These are phyloP conservation scores for Caerostris darwini DNA, from an alignment of 1,140 invertebrate species.

Conservation along the genomic window DNA sequence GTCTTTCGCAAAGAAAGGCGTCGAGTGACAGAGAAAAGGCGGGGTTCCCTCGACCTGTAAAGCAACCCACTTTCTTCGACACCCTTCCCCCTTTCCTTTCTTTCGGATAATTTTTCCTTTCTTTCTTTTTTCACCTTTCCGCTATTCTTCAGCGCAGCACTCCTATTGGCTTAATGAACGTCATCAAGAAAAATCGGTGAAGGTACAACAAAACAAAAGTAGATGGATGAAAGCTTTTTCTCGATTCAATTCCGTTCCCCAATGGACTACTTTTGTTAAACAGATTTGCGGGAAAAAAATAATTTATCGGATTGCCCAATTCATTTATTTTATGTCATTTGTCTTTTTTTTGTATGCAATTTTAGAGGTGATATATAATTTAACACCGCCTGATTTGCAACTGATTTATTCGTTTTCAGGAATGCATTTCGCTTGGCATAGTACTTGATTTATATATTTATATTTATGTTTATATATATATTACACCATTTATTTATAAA, in stretches of 20 bases:
- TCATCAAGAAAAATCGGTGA: background rate
- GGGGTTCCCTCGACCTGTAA: background rate
- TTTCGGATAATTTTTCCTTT: background rate
- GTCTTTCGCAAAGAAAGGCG: background rate
- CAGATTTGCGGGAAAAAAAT: background rate
- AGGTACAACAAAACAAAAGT: background rate
- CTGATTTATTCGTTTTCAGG: too few species aligned
- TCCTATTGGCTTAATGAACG: constrained; percentile 16
- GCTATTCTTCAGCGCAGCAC: background rate
- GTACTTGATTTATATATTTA: too few species aligned
- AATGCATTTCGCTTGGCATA: too few species aligned
- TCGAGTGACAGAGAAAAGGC: constrained; percentile 2
- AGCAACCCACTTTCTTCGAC: constrained; percentile 15
- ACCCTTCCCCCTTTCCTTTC: too few species aligned
- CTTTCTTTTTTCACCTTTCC: background rate
- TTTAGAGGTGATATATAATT: too few species aligned
- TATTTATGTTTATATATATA: too few species aligned
- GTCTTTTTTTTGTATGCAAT: too few species aligned
- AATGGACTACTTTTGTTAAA: background rate
- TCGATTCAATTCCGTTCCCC: background rate
- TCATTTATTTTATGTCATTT: too few species aligned
- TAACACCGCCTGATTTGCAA: too few species aligned
- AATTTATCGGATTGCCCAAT: too few species aligned
- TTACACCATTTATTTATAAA: too few species aligned
- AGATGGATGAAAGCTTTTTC: background rate